Evolutionary conservation across 2,113 vertebrate genomes (phyloP).

Genomic region (Spilogale gracilis): DNA sequence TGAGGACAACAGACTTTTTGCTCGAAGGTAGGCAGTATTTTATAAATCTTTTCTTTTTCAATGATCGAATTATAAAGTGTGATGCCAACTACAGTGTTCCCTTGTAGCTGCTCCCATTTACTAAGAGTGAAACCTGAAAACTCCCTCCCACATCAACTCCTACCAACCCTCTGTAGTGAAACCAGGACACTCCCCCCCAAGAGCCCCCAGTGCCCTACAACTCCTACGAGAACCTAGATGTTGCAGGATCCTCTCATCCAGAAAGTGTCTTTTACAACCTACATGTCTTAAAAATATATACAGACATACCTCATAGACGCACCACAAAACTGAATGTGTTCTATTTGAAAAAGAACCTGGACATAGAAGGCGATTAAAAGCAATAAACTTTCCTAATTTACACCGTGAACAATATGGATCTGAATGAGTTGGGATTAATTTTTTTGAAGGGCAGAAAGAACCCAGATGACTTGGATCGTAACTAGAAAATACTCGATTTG

Average conservation of each 20-base stretch:
- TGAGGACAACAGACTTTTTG: neutral
- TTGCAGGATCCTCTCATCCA: constrained; percentile 41
- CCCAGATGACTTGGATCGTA: neutral
- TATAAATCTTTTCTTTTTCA: constrained; percentile 35
- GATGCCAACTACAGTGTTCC: constrained; percentile 14
- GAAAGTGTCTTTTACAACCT: constrained; percentile 48
- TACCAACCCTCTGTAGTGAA: constrained; percentile 57
- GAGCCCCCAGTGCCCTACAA: constrained; percentile 11
- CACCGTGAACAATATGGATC: neutral
- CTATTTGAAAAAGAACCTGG: neutral
- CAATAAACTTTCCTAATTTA: neutral
- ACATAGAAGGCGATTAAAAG: neutral
- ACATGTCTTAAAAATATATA: constrained; percentile 41
- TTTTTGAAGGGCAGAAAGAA: constrained; percentile 44
- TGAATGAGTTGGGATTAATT: neutral
- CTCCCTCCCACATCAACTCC: constrained; percentile 72
- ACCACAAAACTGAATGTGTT: neutral
- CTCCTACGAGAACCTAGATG: constrained; percentile 43
- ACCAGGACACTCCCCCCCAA: constrained; percentile 66
- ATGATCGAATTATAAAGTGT: constrained; percentile 40
- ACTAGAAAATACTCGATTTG: neutral
- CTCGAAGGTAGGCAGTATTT: neutral
- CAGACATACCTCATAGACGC: constrained; percentile 23
- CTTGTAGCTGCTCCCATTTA: constrained; percentile 52
- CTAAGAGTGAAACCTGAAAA: constrained; percentile 80